These are phyloP conservation scores for Echinarachnius parma DNA, from an alignment of 53 echinoderm and acorn worm species.

Conservation along the genomic window DNA sequence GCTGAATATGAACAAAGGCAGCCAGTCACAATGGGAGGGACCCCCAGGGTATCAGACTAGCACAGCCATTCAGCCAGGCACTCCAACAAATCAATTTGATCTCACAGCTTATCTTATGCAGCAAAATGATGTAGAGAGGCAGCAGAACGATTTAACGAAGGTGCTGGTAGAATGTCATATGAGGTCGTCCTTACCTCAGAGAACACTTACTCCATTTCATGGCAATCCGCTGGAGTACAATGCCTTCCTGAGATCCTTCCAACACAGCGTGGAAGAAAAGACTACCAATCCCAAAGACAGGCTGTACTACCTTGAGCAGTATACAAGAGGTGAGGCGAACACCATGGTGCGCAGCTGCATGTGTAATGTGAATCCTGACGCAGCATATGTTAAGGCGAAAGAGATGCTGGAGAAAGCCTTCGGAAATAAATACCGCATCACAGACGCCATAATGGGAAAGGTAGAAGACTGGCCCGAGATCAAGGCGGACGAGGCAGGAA, in stretches of 20 bases:
- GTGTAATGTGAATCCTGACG: slow-evolving; percentile 14
- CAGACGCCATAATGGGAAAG: slow-evolving; percentile 37
- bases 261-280: slow-evolving; percentile 24
- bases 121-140: no score
- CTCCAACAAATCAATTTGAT: no score
- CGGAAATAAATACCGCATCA: slow-evolving; percentile 45
- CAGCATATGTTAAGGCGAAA: slow-evolving; percentile 37
- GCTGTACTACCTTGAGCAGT: slow-evolving; percentile 63
- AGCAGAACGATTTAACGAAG: slow-evolving; percentile 5
- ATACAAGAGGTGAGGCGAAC: slow-evolving; percentile 55
- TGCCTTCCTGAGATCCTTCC: slow-evolving; percentile 29
- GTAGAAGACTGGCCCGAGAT: slow-evolving; percentile 50
- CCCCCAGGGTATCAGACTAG: no score
- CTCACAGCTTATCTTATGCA: no score
- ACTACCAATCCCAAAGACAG: slow-evolving; percentile 46
- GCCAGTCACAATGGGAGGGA: no score
- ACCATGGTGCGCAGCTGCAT: slow-evolving; percentile 59
- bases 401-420: slow-evolving; percentile 42
- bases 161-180: slow-evolving; percentile 3
- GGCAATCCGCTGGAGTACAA: slow-evolving; percentile 26
- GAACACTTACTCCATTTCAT: slow-evolving; percentile 28
- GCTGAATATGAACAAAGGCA: no score
- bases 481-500: slow-evolving; percentile 48
- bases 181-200: slow-evolving; percentile 15
- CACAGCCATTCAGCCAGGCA: no score